phyloP scores from a whole-genome alignment of 2,113 vertebrate species.

The Thymallus thymallus region DNA sequence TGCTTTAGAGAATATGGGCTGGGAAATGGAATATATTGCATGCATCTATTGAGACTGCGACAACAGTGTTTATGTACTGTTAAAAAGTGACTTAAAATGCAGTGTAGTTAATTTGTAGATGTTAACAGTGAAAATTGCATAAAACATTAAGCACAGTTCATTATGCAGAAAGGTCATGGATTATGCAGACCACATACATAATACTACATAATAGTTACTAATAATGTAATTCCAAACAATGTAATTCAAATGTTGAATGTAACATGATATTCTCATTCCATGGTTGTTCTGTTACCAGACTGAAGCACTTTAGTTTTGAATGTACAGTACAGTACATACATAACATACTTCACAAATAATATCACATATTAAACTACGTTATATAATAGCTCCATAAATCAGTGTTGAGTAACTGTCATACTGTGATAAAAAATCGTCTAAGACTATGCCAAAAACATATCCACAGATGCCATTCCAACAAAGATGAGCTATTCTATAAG shows the following conservation, averaged over 20 bases:
- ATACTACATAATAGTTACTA: neutral
- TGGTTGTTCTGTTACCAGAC: too few relatives aligned
- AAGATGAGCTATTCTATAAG: neutral
- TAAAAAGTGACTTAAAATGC: constrained; percentile 15
- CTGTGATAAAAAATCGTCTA: constrained; percentile 5
- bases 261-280: too few relatives aligned
- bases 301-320: too few relatives aligned
- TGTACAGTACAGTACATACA: too few relatives aligned
- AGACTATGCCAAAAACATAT: constrained; percentile 34
- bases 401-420: too few relatives aligned
- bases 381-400: too few relatives aligned
- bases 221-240: too few relatives aligned
- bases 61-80: constrained; percentile 35
- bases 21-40: constrained; percentile 13
- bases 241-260: too few relatives aligned
- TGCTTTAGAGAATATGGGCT: constrained; percentile 48
- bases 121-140: constrained; percentile 33
- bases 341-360: too few relatives aligned
- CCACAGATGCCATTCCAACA: constrained; percentile 12
- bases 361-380: too few relatives aligned
- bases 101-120: neutral
- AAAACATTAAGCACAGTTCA: constrained; percentile 57
- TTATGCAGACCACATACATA: constrained; percentile 47
- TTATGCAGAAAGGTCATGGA: constrained; percentile 54
- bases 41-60: constrained; percentile 19